Conservation (phyloP, 2,888 invertebrate genomes). For the Crematogaster levior region DNA sequence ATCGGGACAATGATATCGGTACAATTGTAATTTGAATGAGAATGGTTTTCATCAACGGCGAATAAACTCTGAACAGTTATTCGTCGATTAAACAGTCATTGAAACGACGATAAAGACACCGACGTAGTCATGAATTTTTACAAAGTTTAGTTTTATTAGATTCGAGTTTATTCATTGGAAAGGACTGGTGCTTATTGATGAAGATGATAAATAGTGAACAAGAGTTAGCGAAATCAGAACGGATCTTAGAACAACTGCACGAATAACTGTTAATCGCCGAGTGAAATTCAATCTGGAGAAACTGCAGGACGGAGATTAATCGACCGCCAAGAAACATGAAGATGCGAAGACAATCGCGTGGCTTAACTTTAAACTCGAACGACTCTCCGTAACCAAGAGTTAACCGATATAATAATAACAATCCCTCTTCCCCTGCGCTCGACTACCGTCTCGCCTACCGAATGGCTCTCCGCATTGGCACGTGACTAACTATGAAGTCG, state of each 20-base stretch:
- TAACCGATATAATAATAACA: conserved; percentile 74
- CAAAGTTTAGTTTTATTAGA: not conserved
- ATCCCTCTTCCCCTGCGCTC: conserved; percentile 69
- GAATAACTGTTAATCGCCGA: conserved; percentile 22
- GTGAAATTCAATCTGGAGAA: conserved; percentile 1
- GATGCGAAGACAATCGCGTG: conserved; percentile 31
- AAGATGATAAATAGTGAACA: not conserved
- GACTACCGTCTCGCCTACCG: conserved; percentile 70
- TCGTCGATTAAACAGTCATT: not conserved
- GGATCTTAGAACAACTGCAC: not conserved
- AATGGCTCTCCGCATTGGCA: conserved; percentile 79
- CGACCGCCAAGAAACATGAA: conserved; percentile 57
- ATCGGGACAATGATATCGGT: not conserved
- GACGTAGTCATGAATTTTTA: not conserved
- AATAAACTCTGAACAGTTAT: conserved; percentile 13
- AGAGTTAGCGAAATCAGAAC: not conserved
- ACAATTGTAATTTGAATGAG: conserved; percentile 2
- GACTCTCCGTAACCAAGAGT: conserved; percentile 59
- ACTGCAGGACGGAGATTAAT: not conserved
- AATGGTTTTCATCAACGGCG: conserved; percentile 16
- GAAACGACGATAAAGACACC: not conserved
- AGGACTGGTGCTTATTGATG: not conserved
- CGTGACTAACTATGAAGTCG: conserved; percentile 83
- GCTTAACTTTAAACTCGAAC: conserved; percentile 23
- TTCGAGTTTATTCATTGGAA: conserved; percentile 10